Evolutionary conservation across 2,888 invertebrate genomes (phyloP), one percentile per base, ranked within the genome.

Genomic region (Macroteleia sp.): DNA sequence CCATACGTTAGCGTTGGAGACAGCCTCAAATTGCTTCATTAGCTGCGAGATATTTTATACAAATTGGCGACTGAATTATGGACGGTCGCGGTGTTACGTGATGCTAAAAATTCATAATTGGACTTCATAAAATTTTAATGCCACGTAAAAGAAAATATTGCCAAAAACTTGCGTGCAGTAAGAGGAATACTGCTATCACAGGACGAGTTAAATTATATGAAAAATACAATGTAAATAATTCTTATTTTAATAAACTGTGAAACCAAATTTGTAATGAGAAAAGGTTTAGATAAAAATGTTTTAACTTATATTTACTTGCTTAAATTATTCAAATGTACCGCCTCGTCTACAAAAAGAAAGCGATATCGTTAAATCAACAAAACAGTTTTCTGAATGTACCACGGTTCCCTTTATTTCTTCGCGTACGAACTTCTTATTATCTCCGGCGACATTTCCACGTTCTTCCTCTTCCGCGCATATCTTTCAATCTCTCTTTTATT

Each of bases 1-100:
- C 86, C 86, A 88, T 89, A 89, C 87, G 87, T 90, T 90, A 90
- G 76, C 82, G 79, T 80, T 80, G 83, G 79, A 86, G 90, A 87
- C 90, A 89, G 89, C 89, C 85, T 91, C 90, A 90, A 91, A 91
- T 91, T 91, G 89, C 90, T 91, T 91, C 91, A 90, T 91, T 91
- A 91, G 88, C 88, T 83, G 82, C 82, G 85, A 86, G 87, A 90
- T 90, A 90, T 90, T 90, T 89, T 89, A 90, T 89, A 91, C 89
- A 90, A 91, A 90, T 90, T 90, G 89, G 88, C 83, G 86, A 87
- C 85, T 90, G 88, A 89, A 89, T 90, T 90, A 90, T 85, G 81
- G 66, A 56, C 42, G 70, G 44, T 54, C 20, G 28, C 48, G 50
- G 39, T 57, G 56, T 62, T 67, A 44, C 30, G 44, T 9, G 61